Base-by-base conservation (phyloP, 2,888 invertebrate genomes). In the Chaetoderma sp. region DNA sequence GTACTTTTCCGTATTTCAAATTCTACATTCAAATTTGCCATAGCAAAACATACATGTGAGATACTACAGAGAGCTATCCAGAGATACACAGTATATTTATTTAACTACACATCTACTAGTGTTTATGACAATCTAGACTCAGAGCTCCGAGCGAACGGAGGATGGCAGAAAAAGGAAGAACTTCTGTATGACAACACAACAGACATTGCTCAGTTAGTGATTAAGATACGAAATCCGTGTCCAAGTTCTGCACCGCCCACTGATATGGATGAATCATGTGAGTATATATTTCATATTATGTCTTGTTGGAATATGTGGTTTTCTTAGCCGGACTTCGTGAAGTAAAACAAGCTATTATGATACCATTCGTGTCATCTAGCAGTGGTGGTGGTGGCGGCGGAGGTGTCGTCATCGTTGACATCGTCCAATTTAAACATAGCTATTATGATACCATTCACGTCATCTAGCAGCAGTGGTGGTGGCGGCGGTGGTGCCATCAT, bases 41-140 rank as follows among this genome's bases (percentile, higher is more conserved):
- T 78, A 88, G 87, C 72, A 79, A 86, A 86, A 45, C 77, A 88
- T 56, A 87, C 84, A 8, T 92, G 91, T 79, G 88, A 89, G 64
- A 86, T 90, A 47, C 79, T 91, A n/a, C 87, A 88, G 42, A 86
- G 88, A 44, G 91, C 91, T 0, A 73, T 90, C 10, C 77, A 80
- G 52, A 86, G 91, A 18, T 91, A 91, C 73, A 83, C 83, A 63
- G 79, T 83, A 3, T 86, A 88, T 28, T 88, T 91, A 44, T 79
- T 86, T 5, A 71, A 78, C 39, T 75, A 79, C 58, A 64, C 75
- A 2, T 72, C 80, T 21, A 74, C 76, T 60, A 80, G 80, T 55
- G 76, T 78, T 78, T 79, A 81, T 57, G 78, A 79, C 70, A 81
- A 81, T 65, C 71, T 80, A 33, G 79, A 80, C n/a, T n/a, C n/a